Conservation (phyloP, 2,888 invertebrate genomes). For the Epistrophella euchroma region DNA sequence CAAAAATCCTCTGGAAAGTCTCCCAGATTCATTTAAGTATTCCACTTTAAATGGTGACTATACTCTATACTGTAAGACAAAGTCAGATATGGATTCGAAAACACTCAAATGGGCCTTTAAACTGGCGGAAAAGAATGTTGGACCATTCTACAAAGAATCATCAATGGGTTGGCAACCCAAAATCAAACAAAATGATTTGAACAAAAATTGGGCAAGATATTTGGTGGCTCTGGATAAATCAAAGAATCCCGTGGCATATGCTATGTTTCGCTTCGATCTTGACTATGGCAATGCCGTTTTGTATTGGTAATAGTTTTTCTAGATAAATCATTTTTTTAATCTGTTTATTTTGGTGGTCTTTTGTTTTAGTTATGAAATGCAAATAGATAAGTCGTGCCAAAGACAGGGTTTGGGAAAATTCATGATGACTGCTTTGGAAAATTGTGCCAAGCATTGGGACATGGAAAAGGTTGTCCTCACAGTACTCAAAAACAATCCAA, state of each 20-base stretch:
- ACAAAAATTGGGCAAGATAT: constrained; percentile 87
- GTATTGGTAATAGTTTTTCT: constrained; percentile 86
- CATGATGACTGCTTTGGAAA: constrained; percentile 90
- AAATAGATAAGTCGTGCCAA: constrained; percentile 87
- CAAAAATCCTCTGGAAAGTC: constrained; percentile 81
- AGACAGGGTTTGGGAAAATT: constrained; percentile 92
- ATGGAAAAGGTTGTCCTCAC: constrained; percentile 92
- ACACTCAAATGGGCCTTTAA: constrained; percentile 83
- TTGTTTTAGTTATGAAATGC: constrained; percentile 90
- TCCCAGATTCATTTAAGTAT: constrained; percentile 79
- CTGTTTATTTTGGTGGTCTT: neutral
- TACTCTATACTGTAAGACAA: constrained; percentile 80
- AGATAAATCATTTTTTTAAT: neutral
- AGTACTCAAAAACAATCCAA: constrained; percentile 89
- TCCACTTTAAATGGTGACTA: constrained; percentile 77
- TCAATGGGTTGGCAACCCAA: constrained; percentile 88
- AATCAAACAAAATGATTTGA: constrained; percentile 87
- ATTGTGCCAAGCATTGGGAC: constrained; percentile 88
- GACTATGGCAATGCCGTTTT: constrained; percentile 88
- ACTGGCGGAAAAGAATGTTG: constrained; percentile 82
- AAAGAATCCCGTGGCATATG: constrained; percentile 87
- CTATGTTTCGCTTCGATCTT: constrained; percentile 90
- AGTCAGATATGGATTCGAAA: constrained; percentile 81
- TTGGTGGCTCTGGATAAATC: constrained; percentile 85
- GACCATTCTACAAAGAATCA: constrained; percentile 80